Evolutionary conservation across 1,140 invertebrate genomes (phyloP), one percentile per base, ranked within the genome.

Genomic region (Mycetomoellerius zeteki): DNA sequence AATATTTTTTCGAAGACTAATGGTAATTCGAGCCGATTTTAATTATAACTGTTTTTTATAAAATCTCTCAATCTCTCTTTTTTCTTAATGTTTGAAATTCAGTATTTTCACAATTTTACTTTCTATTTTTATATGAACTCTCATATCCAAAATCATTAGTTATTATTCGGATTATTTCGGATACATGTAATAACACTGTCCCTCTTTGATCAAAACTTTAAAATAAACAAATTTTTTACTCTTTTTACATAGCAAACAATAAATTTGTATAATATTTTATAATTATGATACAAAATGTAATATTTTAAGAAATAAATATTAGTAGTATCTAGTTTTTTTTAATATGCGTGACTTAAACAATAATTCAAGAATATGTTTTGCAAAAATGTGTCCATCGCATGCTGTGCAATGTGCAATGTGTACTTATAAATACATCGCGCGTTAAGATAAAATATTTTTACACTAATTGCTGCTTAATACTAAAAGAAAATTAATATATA

Each of bases 401-500:
- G 52, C 52, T 24, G 24, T 12, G 7, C 33, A 54, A 33, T 24
- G 60, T 10, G 12, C 19, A 24, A 52, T 52, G 7, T 33, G 33
- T 60, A 60, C n/a, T n/a, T n/a, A n/a, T n/a, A n/a, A n/a, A n/a
- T 43, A 33, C 19, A 24, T 19, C n/a, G n/a, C n/a, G n/a, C n/a
- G 3, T 67, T 52, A 24, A 69, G 47, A 80, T 54, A 80, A 80
- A 24, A 24, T 14, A 52, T 67, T 21, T 69, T 67, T 19, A 0
- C 16, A 47, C 7, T 14, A 16, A 52, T 30, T 10, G 16, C 3
- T 30, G 5, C 5, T 76, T 73, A 73, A 37, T 73, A 30, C 12
- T 27, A 43, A 60, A 43, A 37, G 60, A 56, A 76, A 33, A 60
- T 43, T 43, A 7, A 58, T 43, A 16, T 62, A 19, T 24, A 43